Evolutionary conservation across 2,888 invertebrate species (phyloP), one percentile per base, ranked within the genome.

Genomic region (Tachina fera): DNA sequence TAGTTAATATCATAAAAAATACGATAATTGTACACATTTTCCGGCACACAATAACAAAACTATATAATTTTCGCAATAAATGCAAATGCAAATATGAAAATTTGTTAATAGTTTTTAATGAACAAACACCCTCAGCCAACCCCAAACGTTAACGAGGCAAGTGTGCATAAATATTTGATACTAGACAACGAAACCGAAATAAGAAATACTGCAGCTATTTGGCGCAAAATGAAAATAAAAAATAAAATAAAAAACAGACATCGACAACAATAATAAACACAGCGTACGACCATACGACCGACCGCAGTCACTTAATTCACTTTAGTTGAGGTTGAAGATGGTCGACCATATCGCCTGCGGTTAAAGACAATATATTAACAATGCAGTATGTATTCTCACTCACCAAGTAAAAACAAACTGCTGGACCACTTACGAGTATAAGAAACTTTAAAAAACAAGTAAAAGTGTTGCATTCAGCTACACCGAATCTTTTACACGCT

Each of bases 51-150:
- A 6, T 49, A 76, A 43, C n/a, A 53, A 61, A 9, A 61, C 3
- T 9, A 39, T 19, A 74, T 49, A 14, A 74, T 45, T 78, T 47
- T 60, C 16, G 11, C 22, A 74, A 82, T 75, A 70, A 82, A 78
- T 74, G 82, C 70, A 84, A 84, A 76, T 84, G 72, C 77, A 78
- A 82, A 85, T 85, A 77, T 71, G 70, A 78, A 75, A 80, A 86
- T 67, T n/a, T 79, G 71, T 79, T 86, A 82, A 85, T 85, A 82
- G 78, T 85, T 82, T 82, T 85, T 85, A 82, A 85, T 85, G 82
- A 85, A 82, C 74, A 75, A 75, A 85, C 82, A 85, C 82, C 82
- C 82, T 82, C 82, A 75, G 74, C 82, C 82, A 78, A 78, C 74
- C 85, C 78, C 78, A 78, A 85, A 78, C 3, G 45, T 14, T 16